Conservation (phyloP, 1,140 invertebrate genomes). For the Tetramorium parvispinum region DNA sequence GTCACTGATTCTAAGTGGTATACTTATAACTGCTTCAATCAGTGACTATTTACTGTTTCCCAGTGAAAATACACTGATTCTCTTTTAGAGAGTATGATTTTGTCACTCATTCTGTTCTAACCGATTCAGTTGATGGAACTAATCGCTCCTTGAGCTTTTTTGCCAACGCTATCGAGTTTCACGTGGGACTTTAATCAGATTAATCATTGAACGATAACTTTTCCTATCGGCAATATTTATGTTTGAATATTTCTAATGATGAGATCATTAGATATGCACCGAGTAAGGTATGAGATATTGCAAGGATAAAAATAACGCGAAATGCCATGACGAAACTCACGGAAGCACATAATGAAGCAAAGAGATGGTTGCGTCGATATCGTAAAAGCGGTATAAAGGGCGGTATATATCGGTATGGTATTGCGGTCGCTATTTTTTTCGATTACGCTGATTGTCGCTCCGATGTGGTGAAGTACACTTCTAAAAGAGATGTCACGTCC, state of each 20-base stretch:
- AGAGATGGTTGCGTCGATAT: background rate
- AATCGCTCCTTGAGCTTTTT: background rate
- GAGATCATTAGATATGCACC: background rate
- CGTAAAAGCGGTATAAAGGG: constrained; percentile 33
- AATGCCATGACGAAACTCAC: background rate
- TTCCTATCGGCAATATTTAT: background rate
- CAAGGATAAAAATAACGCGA: constrained; percentile 8
- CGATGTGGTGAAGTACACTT: constrained; percentile 37
- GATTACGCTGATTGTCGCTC: constrained; percentile 36
- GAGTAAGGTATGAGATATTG: background rate
- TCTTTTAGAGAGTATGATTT: too few species aligned
- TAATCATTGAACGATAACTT: background rate
- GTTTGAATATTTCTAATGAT: background rate
- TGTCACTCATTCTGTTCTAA: too few species aligned
- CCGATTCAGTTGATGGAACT: background rate
- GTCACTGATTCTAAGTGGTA: too few species aligned
- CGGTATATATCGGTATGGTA: background rate
- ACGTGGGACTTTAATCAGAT: background rate
- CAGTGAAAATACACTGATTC: too few species aligned
- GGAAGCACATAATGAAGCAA: constrained; percentile 31
- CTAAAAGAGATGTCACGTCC: constrained; percentile 32
- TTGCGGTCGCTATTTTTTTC: constrained; percentile 52
- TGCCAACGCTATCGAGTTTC: background rate
- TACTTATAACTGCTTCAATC: too few species aligned
- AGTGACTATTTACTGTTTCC: too few species aligned